These are phyloP conservation scores for Pseudochirops corinnae DNA, from an alignment of 2,797 vertebrate species.

Conservation along the genomic window DNA sequence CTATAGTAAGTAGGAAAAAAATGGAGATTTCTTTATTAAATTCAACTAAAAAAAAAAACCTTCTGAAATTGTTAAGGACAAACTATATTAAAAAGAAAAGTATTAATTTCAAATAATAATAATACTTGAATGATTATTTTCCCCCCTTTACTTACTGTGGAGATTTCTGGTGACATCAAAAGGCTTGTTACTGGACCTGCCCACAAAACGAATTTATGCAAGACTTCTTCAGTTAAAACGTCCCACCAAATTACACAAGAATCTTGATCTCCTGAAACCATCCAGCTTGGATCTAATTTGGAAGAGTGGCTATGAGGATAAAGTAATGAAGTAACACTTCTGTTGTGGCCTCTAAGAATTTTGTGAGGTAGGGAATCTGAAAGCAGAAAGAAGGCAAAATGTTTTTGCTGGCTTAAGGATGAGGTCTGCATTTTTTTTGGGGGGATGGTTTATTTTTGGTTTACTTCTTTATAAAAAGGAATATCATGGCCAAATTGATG, in stretches of 20 bases:
- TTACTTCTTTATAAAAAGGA: not conserved
- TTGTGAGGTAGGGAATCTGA: slow-evolving; percentile 82
- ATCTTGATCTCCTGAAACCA: slow-evolving; percentile 86
- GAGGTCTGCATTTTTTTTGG: slow-evolving; percentile 17
- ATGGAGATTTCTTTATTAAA: not conserved
- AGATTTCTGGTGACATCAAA: slow-evolving; percentile 82
- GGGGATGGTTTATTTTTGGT: slow-evolving; percentile 26
- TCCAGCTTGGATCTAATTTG: slow-evolving; percentile 86
- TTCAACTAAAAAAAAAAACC: not conserved
- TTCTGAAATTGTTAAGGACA: not conserved
- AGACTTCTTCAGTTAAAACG: slow-evolving; percentile 83
- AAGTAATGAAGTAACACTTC: slow-evolving; percentile 85
- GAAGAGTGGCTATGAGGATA: slow-evolving; percentile 85
- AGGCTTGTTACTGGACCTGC: slow-evolving; percentile 84
- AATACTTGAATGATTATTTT: not conserved
- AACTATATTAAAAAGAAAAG: not conserved
- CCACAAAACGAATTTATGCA: slow-evolving; percentile 85
- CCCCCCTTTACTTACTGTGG: slow-evolving; percentile 81
- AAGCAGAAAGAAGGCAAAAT: slow-evolving; percentile 34
- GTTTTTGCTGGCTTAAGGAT: slow-evolving; percentile 38
- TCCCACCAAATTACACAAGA: slow-evolving; percentile 87
- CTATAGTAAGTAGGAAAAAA: not conserved
- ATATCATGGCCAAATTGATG: not conserved
- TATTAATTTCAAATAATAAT: slow-evolving; percentile 16
- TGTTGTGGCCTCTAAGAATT: slow-evolving; percentile 83